Percentiles rank a stretch among this genome's conserved stretches.
These are phyloP conservation scores for Turritopsis rubra DNA, from an alignment of 30 jellyfish, hydroid and myxozoan genomes.

Conservation along the genomic window DNA sequence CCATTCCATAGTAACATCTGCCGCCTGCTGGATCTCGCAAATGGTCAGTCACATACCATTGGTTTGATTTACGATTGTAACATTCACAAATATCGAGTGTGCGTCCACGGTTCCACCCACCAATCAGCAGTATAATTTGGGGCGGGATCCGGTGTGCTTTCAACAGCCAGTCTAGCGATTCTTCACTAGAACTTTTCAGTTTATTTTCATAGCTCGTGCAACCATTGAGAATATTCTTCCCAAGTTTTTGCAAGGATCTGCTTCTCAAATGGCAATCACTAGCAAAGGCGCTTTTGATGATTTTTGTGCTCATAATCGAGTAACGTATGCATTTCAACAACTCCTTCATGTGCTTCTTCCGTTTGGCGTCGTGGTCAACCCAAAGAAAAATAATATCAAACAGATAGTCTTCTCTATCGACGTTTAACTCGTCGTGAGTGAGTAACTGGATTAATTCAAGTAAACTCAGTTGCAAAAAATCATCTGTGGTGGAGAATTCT, in stretches of 20 bases:
- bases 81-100: slow-evolving; percentile 58
- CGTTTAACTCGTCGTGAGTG: slow-evolving; percentile 42
- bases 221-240: neutral
- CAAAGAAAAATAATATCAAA: slow-evolving; percentile 42
- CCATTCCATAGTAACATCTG: slow-evolving; percentile 64
- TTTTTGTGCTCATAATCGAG: slow-evolving; percentile 45
- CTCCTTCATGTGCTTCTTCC: slow-evolving; percentile 34
- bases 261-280: neutral
- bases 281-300: slow-evolving; percentile 18
- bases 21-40: slow-evolving; percentile 62
- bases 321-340: slow-evolving; percentile 44
- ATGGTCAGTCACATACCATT: slow-evolving; percentile 36
- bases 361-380: slow-evolving; percentile 48
- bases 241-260: neutral
- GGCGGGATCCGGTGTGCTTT: slow-evolving; percentile 49
- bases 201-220: slow-evolving; percentile 22
- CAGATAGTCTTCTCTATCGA: slow-evolving; percentile 53
- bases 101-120: slow-evolving; percentile 88
- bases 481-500: slow-evolving; percentile 33
- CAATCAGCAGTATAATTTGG: slow-evolving; percentile 41
- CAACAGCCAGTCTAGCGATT: slow-evolving; percentile 38
- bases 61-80: slow-evolving; percentile 43
- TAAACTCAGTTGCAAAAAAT: slow-evolving; percentile 38
- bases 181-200: slow-evolving; percentile 19
- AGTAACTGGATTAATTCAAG: slow-evolving; percentile 36